Percentiles rank a stretch among this genome's conserved stretches.
phyloP scores from a whole-genome alignment of 2,888 invertebrate species.

The Ichneumoninae sp. region DNA sequence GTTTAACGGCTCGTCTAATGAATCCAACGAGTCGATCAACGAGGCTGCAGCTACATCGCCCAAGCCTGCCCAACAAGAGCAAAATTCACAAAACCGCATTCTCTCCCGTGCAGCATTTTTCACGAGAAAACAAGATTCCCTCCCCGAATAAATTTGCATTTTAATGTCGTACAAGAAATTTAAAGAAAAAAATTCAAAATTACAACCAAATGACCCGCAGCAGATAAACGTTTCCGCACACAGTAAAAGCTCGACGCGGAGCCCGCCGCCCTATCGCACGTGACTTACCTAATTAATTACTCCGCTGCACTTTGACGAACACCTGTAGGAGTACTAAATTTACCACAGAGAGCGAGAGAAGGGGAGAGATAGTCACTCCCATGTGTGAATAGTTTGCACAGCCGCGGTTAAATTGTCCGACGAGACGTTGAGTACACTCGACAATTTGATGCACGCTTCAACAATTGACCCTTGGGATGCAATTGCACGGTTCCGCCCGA shows the following conservation, averaged over 20 bases:
- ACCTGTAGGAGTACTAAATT: constrained; percentile 45
- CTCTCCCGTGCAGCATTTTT: no score
- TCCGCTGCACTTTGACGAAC: constrained; percentile 27
- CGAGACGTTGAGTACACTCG: constrained; percentile 42
- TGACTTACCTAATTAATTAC: constrained; percentile 27
- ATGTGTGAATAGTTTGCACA: constrained; percentile 5
- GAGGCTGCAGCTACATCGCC: neutral
- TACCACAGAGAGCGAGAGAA: neutral
- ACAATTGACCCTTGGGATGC: constrained; percentile 42
- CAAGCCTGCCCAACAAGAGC: no score
- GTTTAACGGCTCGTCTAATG: neutral
- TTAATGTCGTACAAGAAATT: no score
- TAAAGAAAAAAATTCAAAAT: neutral
- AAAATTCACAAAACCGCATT: no score
- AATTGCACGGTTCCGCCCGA: neutral
- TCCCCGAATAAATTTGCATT: neutral
- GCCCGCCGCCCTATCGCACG: neutral
- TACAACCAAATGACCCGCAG: neutral
- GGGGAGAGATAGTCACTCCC: neutral
- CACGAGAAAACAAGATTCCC: no score
- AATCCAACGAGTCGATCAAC: neutral
- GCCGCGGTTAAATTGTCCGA: constrained; percentile 37
- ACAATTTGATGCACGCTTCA: constrained; percentile 27
- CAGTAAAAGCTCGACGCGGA: neutral
- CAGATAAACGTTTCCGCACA: neutral